phyloP scores from a whole-genome alignment of 1,140 invertebrate genomes.

The Camponotus vicinus region DNA sequence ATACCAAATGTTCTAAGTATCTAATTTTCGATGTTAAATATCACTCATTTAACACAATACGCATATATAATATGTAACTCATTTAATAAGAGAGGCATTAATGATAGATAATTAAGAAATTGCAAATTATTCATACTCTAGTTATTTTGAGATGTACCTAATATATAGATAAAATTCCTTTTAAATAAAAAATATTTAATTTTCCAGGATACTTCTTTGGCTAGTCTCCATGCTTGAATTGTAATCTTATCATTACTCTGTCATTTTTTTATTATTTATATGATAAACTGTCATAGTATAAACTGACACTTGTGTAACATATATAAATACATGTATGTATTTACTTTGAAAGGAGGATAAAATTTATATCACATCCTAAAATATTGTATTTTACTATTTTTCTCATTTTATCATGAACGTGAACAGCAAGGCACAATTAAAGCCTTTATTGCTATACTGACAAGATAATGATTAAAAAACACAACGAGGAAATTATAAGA shows the following conservation, averaged over 20 bases:
- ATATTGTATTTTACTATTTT: constrained; percentile 66
- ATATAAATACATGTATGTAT: not conserved
- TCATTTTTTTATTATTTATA: constrained; percentile 34
- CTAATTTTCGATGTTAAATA: not conserved
- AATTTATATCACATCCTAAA: constrained; percentile 62
- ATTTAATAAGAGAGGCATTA: not conserved
- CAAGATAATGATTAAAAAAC: constrained; percentile 56
- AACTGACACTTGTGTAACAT: constrained; percentile 39
- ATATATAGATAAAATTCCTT: not conserved
- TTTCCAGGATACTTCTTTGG: constrained; percentile 48
- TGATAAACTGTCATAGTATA: constrained; percentile 3
- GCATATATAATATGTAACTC: not conserved
- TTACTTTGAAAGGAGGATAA: constrained; percentile 23
- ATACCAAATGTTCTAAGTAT: constrained; percentile 11
- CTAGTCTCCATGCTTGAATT: constrained; percentile 44
- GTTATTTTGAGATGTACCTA: not conserved
- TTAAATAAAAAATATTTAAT: constrained; percentile 29
- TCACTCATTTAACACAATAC: not conserved
- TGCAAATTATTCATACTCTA: constrained; percentile 13
- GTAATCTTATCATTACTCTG: constrained; percentile 44
- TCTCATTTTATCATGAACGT: constrained; percentile 46
- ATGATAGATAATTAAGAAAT: not conserved
- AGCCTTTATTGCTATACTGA: constrained; percentile 66
- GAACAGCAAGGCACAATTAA: constrained; percentile 72
- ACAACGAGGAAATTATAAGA: constrained; percentile 44